Base-by-base conservation (phyloP, 2,888 invertebrate genomes). In the Arge pagana region DNA sequence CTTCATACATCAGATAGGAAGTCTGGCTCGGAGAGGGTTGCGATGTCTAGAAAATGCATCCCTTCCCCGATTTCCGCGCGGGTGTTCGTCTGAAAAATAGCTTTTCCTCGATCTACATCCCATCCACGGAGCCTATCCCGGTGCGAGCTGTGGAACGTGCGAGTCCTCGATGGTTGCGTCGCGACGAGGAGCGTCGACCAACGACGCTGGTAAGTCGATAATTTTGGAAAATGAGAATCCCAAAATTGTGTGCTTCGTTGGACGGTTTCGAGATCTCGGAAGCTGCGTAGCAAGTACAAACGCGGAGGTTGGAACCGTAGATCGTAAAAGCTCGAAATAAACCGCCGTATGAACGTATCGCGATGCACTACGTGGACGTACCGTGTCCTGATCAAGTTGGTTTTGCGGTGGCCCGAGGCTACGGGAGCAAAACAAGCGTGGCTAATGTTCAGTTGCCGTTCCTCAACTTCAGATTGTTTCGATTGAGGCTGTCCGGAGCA, bases 1-100 rank as follows among this genome's bases (percentile, higher is more conserved):
- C 63, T 62, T 59, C 58, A 55, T 59, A 60, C 59, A 59, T 60
- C 59, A 60, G 53, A 42, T 51, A 48, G 35, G 37, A 45, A 45
- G n/a, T n/a, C n/a, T n/a, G n/a, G n/a, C n/a, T n/a, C n/a, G n/a
- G n/a, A n/a, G n/a, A n/a, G n/a, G n/a, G n/a, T n/a, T n/a, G 21
- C 33, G 45, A 45, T 33, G 45, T 31, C 33, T 45, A 16, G 45
- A 45, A 45, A 45, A 45, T 45, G 19, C 33, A 45, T 23, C 33
- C 45, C 35, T 33, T 33, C 23, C 45, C 45, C 33, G 21, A 33
- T 11, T 45, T 13, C 28, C 28, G 35, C 45, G 45, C 35, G n/a
- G n/a, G 31, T 15, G 35, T 28, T 39, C 39, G 37, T 48, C 39
- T 48, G 48, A 48, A 48, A 39, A 48, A 48, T 48, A 48, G 48